Conservation (phyloP, 1,140 invertebrate genomes). For the Acyrthosiphon pisum region DNA sequence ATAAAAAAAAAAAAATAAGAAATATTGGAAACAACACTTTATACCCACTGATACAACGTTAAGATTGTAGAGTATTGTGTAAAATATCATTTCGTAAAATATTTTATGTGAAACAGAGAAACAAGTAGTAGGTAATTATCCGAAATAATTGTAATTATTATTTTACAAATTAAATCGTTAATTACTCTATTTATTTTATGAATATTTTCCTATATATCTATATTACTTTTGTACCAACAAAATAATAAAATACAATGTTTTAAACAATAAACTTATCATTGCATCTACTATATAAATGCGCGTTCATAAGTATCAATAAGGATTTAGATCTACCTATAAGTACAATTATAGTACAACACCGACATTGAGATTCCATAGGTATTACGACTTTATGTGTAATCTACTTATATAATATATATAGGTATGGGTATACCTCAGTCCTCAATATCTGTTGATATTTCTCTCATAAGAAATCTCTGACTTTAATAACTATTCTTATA, state of each 20-base stretch:
- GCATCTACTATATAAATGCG: neutral
- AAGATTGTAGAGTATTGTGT: neutral
- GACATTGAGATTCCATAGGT: neutral
- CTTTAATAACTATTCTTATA: neutral
- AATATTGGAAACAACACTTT: slow-evolving; percentile 40
- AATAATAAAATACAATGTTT: neutral
- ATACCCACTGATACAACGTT: neutral
- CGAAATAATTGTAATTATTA: neutral
- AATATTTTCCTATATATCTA: neutral
- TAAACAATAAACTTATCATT: neutral
- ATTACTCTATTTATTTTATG: neutral
- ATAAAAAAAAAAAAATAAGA: neutral
- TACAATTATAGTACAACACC: neutral
- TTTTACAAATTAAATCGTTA: neutral
- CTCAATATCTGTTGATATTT: too few relatives aligned
- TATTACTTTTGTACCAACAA: neutral
- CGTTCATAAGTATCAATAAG: neutral
- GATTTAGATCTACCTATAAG: neutral
- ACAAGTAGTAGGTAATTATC: neutral
- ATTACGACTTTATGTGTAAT: neutral
- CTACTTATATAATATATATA: neutral
- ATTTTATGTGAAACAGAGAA: neutral
- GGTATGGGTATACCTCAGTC: too few relatives aligned
- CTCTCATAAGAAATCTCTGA: too few relatives aligned
- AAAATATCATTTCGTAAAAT: neutral